Evolutionary conservation across 2,888 invertebrate genomes (phyloP).

Genomic region (Lycophotia porphyrea): DNA sequence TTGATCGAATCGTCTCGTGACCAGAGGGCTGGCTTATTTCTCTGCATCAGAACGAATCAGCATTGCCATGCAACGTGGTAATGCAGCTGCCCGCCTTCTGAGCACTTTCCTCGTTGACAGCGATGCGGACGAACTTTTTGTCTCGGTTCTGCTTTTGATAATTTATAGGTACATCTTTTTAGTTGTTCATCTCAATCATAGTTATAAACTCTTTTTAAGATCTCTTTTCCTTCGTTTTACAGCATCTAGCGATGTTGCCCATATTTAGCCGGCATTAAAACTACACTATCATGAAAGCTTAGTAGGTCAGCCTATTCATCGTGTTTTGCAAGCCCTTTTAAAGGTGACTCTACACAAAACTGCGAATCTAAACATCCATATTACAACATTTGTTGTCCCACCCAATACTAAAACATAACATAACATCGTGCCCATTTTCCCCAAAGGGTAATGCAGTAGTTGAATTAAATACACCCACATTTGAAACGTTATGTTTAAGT

Average conservation of each 20-base stretch:
- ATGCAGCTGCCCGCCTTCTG: too few species aligned
- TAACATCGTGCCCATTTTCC: not conserved
- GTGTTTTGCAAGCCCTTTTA: not conserved
- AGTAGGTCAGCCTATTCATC: constrained; percentile 20
- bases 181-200: too few species aligned
- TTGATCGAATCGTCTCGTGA: too few species aligned
- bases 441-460: not conserved
- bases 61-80: too few species aligned
- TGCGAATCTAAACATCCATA: constrained; percentile 19
- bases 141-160: too few species aligned
- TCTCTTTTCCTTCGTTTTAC: not conserved
- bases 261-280: constrained; percentile 8
- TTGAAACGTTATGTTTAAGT: not conserved
- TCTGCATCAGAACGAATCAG: too few species aligned
- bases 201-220: not conserved
- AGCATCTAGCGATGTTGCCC: not conserved
- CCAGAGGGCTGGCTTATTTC: too few species aligned
- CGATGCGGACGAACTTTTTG: too few species aligned
- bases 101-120: too few species aligned
- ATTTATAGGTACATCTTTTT: too few species aligned
- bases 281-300: not conserved
- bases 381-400: not conserved
- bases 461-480: not conserved
- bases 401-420: not conserved
- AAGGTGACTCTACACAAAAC: not conserved